Base-by-base conservation (phyloP, 2,888 invertebrate species). In the Poecilobothrus nobilitatus region DNA sequence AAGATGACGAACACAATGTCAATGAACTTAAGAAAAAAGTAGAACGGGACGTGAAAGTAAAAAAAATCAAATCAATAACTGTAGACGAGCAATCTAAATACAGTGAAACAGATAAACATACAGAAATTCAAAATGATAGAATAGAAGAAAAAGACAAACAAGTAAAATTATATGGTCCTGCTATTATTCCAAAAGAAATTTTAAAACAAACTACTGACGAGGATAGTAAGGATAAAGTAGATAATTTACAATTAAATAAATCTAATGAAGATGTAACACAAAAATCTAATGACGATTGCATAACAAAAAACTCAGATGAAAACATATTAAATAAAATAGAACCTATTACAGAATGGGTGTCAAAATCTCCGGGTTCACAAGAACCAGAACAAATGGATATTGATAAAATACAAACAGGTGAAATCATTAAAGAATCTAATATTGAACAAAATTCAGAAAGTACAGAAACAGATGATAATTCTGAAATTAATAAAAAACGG, bases 1-100 rank as follows among this genome's bases (percentile, higher is more conserved):
- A 86, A 78, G 85, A 86, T 76, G 77, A 84, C 84, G 69, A 70
- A 18, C 64, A 67, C 18, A 69, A 70, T 67, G 37, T 66, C 18
- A 69, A 70, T 67, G 37, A 69, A 70, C 67, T 74, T 67, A 69
- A 70, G 68, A 67, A 71, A 44, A 63, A 72, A 15, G 71, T 63
- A 8, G 6, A 9, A 5, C 62, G 44, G 27, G 10, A 44, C 44
- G 6, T 9, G 9, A n/a, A 15, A 41, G 41, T 12, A 41, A 18
- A 53, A n/a, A 72, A 62, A 69, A 69, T 65, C 12, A 37, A 8
- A 37, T 12, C 37, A 37, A 37, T 5, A 12, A 37, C n/a, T n/a
- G n/a, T n/a, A n/a, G n/a, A 37, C 1, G 8, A 4, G 27, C 27
- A n/a, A n/a, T n/a, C 27, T 27, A 27, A 27, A 27, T 5, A 27